Conservation (phyloP, 2,113 vertebrate genomes). For the Channa maculata region DNA sequence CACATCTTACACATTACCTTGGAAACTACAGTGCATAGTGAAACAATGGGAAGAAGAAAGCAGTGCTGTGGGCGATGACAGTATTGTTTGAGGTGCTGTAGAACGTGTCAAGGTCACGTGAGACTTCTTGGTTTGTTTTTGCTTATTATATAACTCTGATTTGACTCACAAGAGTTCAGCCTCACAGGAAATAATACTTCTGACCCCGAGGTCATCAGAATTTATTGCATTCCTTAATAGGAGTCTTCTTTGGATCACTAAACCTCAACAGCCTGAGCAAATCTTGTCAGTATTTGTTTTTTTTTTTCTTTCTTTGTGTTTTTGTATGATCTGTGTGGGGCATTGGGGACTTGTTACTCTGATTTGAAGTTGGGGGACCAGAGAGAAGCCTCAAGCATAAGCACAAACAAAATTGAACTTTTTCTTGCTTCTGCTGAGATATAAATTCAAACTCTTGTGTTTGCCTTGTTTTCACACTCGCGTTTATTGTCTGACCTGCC, state of each 20-base stretch:
- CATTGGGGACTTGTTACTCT: slow-evolving; percentile 22
- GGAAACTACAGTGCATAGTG: slow-evolving; percentile 15
- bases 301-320: slow-evolving; percentile 20
- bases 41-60: slow-evolving; percentile 5
- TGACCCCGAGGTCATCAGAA: slow-evolving; percentile 47
- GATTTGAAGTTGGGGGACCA: slow-evolving; percentile 29
- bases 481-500: slow-evolving; percentile 30
- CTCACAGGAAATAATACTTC: slow-evolving; percentile 34
- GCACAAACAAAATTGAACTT: slow-evolving; percentile 53
- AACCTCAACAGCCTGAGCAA: slow-evolving; percentile 8
- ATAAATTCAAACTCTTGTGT: slow-evolving; percentile 17
- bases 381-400: slow-evolving; percentile 53
- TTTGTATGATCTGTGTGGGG: slow-evolving; percentile 18
- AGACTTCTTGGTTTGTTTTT: slow-evolving; percentile 25
- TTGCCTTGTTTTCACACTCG: slow-evolving; percentile 26
- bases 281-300: background rate
- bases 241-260: slow-evolving; percentile 29
- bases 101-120: slow-evolving; percentile 40
- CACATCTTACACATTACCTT: slow-evolving; percentile 24
- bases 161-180: slow-evolving; percentile 24
- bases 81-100: slow-evolving; percentile 46
- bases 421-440: slow-evolving; percentile 28
- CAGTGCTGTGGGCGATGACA: background rate
- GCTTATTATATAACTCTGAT: slow-evolving; percentile 14
- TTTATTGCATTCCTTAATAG: slow-evolving; percentile 32